Base-by-base conservation (phyloP, 2,888 invertebrate genomes). In the Cantharis flavilabris region DNA sequence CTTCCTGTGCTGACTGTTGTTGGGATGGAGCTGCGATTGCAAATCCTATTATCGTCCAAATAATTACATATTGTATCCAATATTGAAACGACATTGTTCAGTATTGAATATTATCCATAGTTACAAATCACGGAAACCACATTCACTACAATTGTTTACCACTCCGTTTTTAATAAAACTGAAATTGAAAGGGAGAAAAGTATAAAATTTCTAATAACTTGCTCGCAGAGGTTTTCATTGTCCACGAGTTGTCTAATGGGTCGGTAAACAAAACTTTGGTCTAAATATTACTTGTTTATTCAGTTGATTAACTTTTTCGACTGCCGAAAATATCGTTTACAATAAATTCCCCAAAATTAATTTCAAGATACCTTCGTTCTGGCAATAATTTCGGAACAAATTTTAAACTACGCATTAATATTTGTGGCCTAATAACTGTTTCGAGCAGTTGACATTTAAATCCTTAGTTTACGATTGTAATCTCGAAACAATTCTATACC, bases 1-100 rank as follows among this genome's bases (percentile, higher is more conserved):
- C 79, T 72, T 79, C 82, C 69, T 81, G 81, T 26, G 76, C 74
- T 49, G 80, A 73, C 30, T 79, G 75, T 63, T 77, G 75, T 70
- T 79, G 72, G 14, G 81, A 79, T 2, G 82, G 81, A 10, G 81
- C 81, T 69, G 80, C 72, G 33, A 70, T 73, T 30, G 78, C 76
- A 73, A 79, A 80, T 77, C 73, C 78, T 69, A 81, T 72, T 73
- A 83, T 78, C 30, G 81, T 80, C 80, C 80, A 80, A 81, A 79
- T 81, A 70, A 81, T 79, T 79, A 83, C 77, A 76, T 78, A 83
- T 77, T 81, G 81, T 80, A 83, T 79, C 82, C 82, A 83, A 78
- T 78, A 81, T 80, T 80, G 80, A 73, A 80, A 75, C 80, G 77
- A 79, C 83, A 83, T 83, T 80, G 82, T 83, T 79, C 76, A 79